phyloP scores from a whole-genome alignment of 35 echinoderm and acorn worm genomes.

The Heliocidaris tuberculata region DNA sequence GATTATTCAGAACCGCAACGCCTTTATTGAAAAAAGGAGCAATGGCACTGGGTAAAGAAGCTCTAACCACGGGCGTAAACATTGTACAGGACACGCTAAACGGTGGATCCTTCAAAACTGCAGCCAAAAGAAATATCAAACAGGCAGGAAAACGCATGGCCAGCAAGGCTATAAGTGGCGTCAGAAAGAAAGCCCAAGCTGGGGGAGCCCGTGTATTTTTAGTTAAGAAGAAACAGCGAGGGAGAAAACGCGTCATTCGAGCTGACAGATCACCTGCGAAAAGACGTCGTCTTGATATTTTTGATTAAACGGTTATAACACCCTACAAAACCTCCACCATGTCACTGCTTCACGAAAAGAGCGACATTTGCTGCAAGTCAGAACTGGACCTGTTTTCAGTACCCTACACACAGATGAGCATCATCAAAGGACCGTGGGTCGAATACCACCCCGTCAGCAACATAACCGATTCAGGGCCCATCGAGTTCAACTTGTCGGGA shows the following conservation, averaged over 20 bases:
- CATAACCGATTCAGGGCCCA: conserved; percentile 53
- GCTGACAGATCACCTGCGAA: neutral
- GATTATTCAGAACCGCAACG: conserved; percentile 63
- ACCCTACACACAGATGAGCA: conserved; percentile 59
- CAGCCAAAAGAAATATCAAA: neutral
- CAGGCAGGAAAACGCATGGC: neutral
- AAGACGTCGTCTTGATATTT: conserved; percentile 46
- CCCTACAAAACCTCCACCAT: conserved; percentile 14
- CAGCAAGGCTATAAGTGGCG: neutral
- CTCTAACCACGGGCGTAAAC: conserved; percentile 55
- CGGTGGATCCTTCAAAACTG: conserved; percentile 12
- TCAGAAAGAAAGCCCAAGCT: neutral
- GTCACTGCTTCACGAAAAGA: conserved; percentile 61
- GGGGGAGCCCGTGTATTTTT: neutral
- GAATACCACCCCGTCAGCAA: conserved; percentile 67
- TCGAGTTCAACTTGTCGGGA: conserved; percentile 70
- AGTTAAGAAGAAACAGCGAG: neutral
- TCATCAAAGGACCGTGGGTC: conserved; percentile 61
- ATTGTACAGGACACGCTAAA: conserved; percentile 54
- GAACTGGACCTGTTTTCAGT: conserved; percentile 70
- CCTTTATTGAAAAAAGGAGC: conserved; percentile 67
- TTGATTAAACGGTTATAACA: conserved; percentile 16
- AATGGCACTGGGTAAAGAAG: conserved; percentile 65
- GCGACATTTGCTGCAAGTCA: conserved; percentile 51
- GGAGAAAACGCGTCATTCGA: neutral